Evolutionary conservation across 1,140 invertebrate genomes (phyloP), one percentile per base, ranked within the genome.

Genomic region (Phortica variegata): DNA sequence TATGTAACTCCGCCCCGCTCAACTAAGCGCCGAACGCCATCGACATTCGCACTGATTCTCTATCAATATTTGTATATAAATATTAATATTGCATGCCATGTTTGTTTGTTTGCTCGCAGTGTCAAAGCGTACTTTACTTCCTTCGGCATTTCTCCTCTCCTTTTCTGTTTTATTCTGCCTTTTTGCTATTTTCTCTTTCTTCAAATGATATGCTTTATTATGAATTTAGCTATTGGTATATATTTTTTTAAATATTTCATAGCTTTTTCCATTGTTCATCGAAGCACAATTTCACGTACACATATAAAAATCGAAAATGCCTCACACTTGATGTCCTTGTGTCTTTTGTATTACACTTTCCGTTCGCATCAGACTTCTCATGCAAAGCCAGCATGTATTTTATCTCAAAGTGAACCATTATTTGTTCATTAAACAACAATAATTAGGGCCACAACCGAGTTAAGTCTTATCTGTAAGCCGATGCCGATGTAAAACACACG

Each of bases 11-110:
- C 51, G 54, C 39, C 45, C 46, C 52, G 54, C 26, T 12, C 26
- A 6, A 12, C 26, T 29, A 29, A 7, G 26, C 26, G 26, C 26
- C 12, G 12, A 7, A 46, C 46, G 36, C 18, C 21, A 44, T 44
- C 18, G 44, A 32, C 44, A 12, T 20, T 31, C 17, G 21, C 19
- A 15, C 26, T 23, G n/a, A 20, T 29, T 42, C 47, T 17, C 40
- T 44, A 48, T 61, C 59, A 56, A 66, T 66, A 66, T 66, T 66
- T 68, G 63, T 63, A 56, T 51, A 66, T 66, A 68, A 66, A 66
- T 68, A 66, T 66, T 68, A 66, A 66, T 66, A 66, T 55, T 63
- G 52, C 63, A 66, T 49, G 60, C 60, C 63, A 68, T 58, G 56
- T 63, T 68, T 68, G 68, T 66, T 66, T 66, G 49, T 55, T 51